A percentile compares a stretch with the other conserved stretches of the same genome.
phyloP scores from a whole-genome alignment of 2,888 invertebrate species.

The Andrena bicolor region DNA sequence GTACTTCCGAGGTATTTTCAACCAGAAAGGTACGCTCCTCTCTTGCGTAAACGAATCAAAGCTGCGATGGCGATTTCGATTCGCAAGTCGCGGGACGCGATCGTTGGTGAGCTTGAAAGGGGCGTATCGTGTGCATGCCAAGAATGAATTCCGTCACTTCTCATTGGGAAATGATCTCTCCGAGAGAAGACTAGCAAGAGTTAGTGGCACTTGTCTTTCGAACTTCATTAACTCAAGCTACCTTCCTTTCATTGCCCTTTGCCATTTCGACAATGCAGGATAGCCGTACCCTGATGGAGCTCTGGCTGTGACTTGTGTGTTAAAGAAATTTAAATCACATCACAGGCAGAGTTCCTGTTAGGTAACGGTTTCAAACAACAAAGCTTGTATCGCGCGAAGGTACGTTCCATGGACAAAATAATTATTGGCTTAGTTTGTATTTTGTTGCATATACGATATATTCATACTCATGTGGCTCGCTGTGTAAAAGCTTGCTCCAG shows the following conservation, averaged over 20 bases:
- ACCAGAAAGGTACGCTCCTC: slow-evolving; percentile 42
- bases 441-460: background rate
- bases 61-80: background rate
- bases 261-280: slow-evolving; percentile 62
- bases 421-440: slow-evolving; percentile 54
- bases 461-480: background rate
- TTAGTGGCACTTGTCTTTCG: background rate
- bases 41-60: slow-evolving; percentile 15
- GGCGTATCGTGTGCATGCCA: slow-evolving; percentile 47
- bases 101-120: slow-evolving; percentile 35
- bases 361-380: slow-evolving; percentile 84
- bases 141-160: slow-evolving; percentile 27
- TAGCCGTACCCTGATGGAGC: slow-evolving; percentile 88
- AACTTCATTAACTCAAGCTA: slow-evolving; percentile 36
- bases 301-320: slow-evolving; percentile 94
- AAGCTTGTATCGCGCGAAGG: slow-evolving; percentile 68
- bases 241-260: slow-evolving; percentile 56
- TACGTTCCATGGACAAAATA: slow-evolving; percentile 66
- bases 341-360: slow-evolving; percentile 98
- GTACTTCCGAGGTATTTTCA: slow-evolving; percentile 24
- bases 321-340: slow-evolving; percentile 88
- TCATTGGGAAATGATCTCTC: slow-evolving; percentile 31
- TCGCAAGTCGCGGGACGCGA: background rate
- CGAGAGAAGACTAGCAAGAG: slow-evolving; percentile 46
- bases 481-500: background rate